phyloP scores from a whole-genome alignment of 2,113 vertebrate species.

The Himantopus leucocephalus region DNA sequence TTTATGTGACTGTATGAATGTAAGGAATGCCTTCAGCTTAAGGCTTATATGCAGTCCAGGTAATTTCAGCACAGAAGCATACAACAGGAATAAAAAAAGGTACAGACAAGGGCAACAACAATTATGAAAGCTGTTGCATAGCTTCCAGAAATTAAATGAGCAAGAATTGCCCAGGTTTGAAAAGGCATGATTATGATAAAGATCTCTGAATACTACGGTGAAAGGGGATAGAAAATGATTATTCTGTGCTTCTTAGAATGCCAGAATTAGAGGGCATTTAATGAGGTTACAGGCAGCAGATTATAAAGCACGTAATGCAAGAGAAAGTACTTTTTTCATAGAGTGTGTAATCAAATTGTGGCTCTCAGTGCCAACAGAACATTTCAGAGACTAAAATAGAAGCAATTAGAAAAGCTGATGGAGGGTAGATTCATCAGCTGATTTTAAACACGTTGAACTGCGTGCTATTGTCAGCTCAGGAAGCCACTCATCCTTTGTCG shows the following conservation, averaged over 20 bases:
- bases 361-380: background rate
- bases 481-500: background rate
- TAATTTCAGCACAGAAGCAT: background rate
- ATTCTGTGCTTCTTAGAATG: background rate
- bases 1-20: background rate
- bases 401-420: constrained; percentile 7
- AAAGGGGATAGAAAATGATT: background rate
- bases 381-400: background rate
- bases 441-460: background rate
- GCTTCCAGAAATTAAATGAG: background rate
- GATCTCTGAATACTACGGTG: background rate
- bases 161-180: background rate
- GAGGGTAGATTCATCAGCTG: background rate
- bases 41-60: background rate
- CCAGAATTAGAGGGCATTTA: background rate
- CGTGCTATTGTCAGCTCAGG: background rate
- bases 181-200: background rate
- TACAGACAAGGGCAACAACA: background rate
- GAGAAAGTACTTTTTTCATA: background rate
- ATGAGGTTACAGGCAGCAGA: background rate
- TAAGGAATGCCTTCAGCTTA: background rate
- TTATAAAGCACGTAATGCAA: background rate
- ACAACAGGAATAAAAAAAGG: background rate
- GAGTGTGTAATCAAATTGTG: background rate
- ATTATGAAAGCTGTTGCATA: background rate